These are phyloP conservation scores for Armadillidium nasatum DNA, from an alignment of 1,140 invertebrate genomes.

Conservation along the genomic window DNA sequence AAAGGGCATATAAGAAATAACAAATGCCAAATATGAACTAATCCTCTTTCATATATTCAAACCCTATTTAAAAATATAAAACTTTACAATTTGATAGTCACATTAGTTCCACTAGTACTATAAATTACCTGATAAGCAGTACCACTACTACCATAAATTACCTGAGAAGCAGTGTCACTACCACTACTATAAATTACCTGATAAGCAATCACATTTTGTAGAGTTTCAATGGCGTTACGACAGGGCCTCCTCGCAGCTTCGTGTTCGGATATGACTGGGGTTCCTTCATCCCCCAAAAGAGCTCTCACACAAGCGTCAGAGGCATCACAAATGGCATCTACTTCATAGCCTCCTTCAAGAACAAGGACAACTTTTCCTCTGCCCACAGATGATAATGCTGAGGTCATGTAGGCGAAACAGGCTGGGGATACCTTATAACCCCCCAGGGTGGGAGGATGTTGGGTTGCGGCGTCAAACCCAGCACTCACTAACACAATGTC, in stretches of 20 bases:
- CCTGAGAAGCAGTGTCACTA: no score
- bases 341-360: slow-evolving; percentile 93
- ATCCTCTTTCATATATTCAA: no score
- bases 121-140: no score
- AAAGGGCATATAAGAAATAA: no score
- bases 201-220: slow-evolving; percentile 81
- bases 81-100: no score
- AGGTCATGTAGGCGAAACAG: slow-evolving; percentile 95
- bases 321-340: slow-evolving; percentile 92
- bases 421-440: slow-evolving; percentile 89
- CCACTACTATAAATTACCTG: no score
- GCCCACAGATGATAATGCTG: slow-evolving; percentile 83
- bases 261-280: slow-evolving; percentile 66
- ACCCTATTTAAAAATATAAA: no score
- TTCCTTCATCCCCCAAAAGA: slow-evolving; percentile 72
- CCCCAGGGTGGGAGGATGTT: slow-evolving; percentile 87
- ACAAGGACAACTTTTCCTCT: slow-evolving; percentile 80
- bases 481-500: slow-evolving; percentile 94
- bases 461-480: slow-evolving; percentile 93
- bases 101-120: no score
- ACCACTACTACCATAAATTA: no score
- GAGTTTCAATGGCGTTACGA: slow-evolving; percentile 75
- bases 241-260: slow-evolving; percentile 75
- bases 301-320: slow-evolving; percentile 93
- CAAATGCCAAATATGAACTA: no score